Base-by-base conservation (phyloP, 2,113 vertebrate genomes). In the Spea bombifrons region DNA sequence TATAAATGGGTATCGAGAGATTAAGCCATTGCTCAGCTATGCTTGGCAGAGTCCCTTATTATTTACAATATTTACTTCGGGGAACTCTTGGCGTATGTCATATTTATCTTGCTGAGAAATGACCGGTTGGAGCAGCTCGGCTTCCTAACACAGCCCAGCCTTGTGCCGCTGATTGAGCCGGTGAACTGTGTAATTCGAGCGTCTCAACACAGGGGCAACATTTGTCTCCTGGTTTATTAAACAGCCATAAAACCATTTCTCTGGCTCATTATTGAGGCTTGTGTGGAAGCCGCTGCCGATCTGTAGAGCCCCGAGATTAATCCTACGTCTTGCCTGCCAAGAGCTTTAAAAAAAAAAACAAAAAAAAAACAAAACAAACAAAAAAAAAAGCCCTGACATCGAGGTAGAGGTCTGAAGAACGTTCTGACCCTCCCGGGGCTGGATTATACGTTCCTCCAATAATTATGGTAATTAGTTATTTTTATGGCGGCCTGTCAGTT, bases 151-250 rank as follows among this genome's bases (percentile, higher is more conserved):
- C 94, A 95, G 92, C 91, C 90, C 89, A 90, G 89, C 88, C 87
- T 88, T 88, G 89, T 91, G 87, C 89, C 92, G 90, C 93, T 97
- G 94, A 97, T 96, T 94, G 94, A 92, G 92, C 94, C 95, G 92
- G 92, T 93, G 93, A 95, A 95, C 93, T 97, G 93, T 91, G 92
- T 96, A 94, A 97, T 94, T 94, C 92, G 92, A 92, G 91, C 88
- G 74, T 88, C 91, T 91, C 92, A 92, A 84, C 85, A 89, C 75
- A 83, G 89, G 89, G 89, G 88, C 87, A 90, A 88, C 91, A 94
- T 98, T 95, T 92, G 92, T 95, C 94, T 96, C 87, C 85, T 85
- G 88, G 90, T 94, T 95, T 97, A 96, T 95, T 94, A 95, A 97
- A 94, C 89, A 92, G 90, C 92, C 90, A 93, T 90, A 94, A 94